A percentile compares a stretch with the other conserved stretches of the same genome.
Evolutionary conservation across 2,113 vertebrate species (phyloP).

Genomic region (Hyperopisus bebe): DNA sequence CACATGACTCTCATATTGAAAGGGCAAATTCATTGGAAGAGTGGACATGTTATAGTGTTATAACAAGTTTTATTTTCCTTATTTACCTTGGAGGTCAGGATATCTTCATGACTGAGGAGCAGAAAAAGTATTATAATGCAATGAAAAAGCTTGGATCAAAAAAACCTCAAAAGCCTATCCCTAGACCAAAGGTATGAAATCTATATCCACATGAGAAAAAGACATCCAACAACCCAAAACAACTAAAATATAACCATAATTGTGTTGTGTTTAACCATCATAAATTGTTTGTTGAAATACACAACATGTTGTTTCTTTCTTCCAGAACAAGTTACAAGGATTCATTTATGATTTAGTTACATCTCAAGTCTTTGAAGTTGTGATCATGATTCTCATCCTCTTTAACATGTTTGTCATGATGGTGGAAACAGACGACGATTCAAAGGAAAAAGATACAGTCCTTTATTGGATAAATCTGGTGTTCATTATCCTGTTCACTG

Average conservation of each 20-base stretch:
- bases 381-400: constrained; percentile 98
- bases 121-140: constrained; percentile 94
- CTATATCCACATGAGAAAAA: background rate
- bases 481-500: constrained; percentile 91
- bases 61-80: constrained; percentile 64
- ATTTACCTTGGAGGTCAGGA: constrained; percentile 79
- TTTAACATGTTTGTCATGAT: constrained; percentile 99
- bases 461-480: constrained; percentile 89
- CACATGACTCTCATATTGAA: background rate
- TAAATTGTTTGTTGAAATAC: background rate
- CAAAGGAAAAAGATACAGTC: constrained; percentile 69
- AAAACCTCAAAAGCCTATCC: constrained; percentile 91
- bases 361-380: constrained; percentile 92
- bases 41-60: background rate
- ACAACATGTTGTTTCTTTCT: background rate
- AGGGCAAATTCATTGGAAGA: background rate
- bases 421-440: constrained; percentile 95
- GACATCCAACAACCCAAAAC: background rate
- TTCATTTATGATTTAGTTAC: constrained; percentile 93
- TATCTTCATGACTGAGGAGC: constrained; percentile 97
- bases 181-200: constrained; percentile 69
- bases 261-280: background rate
- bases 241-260: background rate
- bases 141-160: constrained; percentile 95
- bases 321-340: constrained; percentile 90